Base-by-base conservation (phyloP, 2,888 invertebrate species). In the Hemicrepidius hirtus region DNA sequence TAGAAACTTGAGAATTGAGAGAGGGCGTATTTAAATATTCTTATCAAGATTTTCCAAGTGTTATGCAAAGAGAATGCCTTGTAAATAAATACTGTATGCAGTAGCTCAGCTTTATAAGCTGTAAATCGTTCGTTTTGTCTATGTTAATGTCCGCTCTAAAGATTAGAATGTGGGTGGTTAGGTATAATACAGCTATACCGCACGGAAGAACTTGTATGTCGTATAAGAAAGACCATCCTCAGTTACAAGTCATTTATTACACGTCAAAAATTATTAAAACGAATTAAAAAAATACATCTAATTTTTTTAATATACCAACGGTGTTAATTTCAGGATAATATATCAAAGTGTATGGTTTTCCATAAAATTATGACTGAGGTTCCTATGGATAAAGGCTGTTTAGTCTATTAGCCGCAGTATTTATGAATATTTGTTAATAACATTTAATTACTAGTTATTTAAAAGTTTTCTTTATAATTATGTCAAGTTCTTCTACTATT, bases 1-100 rank as follows among this genome's bases (percentile, higher is more conserved):
- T 7, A 57, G 66, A 66, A 66, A 32, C 57, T 44, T 55, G 41
- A 66, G 66, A 66, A 55, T 37, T 20, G 57, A 55, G 72, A 55
- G 72, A 60, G 68, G 72, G 70, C 69, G 73, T 69, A 75, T 70
- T 75, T 68, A 66, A 73, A 75, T 73, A 65, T 70, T 63, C 73
- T 73, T 75, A 75, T 75, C 75, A 50, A 69, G 75, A 75, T 75
- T 68, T 75, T 59, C 63, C 57, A 32, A 68, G 73, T 65, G 62
- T 63, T 63, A 71, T 71, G 65, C 73, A 71, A 68, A 64, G 71
- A 75, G 74, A 62, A 59, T 64, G 64, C 72, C 64, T 55, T 62
- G 73, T 71, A 66, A 74, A 71, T 76, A 71, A 68, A 71, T 68
- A 63, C 70, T 62, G 55, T 67, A 59, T 73, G 73, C 71, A 69